phyloP scores from a whole-genome alignment of 2,113 vertebrate species.

The Eolophus roseicapilla region DNA sequence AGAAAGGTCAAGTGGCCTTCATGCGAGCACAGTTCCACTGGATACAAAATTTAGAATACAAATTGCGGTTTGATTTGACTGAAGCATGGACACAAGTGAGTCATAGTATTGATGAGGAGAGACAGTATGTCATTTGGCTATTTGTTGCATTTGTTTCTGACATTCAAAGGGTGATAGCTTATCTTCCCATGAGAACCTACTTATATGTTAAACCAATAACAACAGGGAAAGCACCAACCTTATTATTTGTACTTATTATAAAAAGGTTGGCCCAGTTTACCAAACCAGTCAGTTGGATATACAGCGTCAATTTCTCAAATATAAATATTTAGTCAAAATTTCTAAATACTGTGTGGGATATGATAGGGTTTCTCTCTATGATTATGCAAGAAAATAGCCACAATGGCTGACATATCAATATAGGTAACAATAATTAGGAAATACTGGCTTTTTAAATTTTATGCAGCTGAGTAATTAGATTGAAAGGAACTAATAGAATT shows the following conservation, averaged over 20 bases:
- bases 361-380: neutral
- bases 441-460: neutral
- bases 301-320: neutral
- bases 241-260: neutral
- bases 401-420: neutral
- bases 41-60: neutral
- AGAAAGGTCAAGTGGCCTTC: neutral
- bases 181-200: neutral
- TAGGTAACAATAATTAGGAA: neutral
- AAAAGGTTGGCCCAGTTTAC: neutral
- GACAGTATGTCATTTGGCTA: neutral
- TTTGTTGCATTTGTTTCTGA: slow-evolving; percentile 23
- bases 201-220: neutral
- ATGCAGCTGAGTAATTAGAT: neutral
- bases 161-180: neutral
- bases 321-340: neutral
- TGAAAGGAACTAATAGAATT: neutral
- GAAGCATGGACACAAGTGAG: neutral
- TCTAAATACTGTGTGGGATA: neutral
- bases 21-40: neutral
- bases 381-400: neutral
- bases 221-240: neutral
- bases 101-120: neutral
- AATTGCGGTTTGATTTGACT: neutral
- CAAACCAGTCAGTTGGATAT: neutral